These are phyloP conservation scores for Chelonia mydas DNA, from an alignment of 2,797 vertebrate species.

Conservation along the genomic window DNA sequence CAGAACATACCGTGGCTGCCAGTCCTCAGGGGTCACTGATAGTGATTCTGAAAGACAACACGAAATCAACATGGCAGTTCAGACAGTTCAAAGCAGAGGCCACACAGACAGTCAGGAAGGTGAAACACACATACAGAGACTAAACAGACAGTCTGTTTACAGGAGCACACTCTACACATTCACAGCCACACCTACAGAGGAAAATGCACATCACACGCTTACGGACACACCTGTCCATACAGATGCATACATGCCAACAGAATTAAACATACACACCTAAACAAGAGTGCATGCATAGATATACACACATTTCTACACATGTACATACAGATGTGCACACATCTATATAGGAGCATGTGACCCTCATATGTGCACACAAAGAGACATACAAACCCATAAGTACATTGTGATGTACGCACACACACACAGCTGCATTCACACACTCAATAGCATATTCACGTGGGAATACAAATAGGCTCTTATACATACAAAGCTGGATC, in stretches of 20 bases:
- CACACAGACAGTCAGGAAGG: slow-evolving; percentile 65
- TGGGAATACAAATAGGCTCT: not conserved
- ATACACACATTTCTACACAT: not conserved
- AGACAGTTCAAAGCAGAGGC: slow-evolving; percentile 78
- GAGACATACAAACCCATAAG: not conserved
- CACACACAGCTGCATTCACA: not conserved
- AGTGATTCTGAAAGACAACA: slow-evolving; percentile 98
- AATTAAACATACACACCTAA: not conserved
- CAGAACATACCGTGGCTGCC: slow-evolving; percentile 92
- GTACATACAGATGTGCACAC: not conserved
- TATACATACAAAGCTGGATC: not conserved
- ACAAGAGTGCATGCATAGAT: not conserved
- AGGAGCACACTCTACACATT: slow-evolving; percentile 26
- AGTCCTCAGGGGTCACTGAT: slow-evolving; percentile 99
- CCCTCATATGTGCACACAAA: not conserved
- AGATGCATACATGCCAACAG: not conserved
- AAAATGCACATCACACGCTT: not conserved
- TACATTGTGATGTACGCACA: not conserved
- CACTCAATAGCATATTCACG: not conserved
- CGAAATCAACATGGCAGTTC: slow-evolving; percentile 89
- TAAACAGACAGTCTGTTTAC: slow-evolving; percentile 46
- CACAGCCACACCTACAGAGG: slow-evolving; percentile 3
- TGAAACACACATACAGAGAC: slow-evolving; percentile 44
- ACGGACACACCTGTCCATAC: not conserved
- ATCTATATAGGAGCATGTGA: not conserved